Percentiles rank a stretch among this genome's conserved stretches.
phyloP scores from a whole-genome alignment of 2,888 invertebrate species.

The Ochlodes sylvanus region DNA sequence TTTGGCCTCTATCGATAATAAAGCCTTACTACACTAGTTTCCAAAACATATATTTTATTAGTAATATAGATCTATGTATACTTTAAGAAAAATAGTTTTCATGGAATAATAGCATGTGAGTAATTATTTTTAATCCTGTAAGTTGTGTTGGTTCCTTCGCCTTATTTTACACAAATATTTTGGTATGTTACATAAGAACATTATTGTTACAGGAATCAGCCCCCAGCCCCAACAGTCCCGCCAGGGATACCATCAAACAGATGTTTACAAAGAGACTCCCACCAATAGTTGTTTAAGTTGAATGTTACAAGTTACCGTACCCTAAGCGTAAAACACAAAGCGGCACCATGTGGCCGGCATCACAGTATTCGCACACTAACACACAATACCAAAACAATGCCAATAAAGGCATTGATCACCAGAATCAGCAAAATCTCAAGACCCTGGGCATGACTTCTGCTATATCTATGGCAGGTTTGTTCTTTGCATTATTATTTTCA shows the following conservation, averaged over 20 bases:
- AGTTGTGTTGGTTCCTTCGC: no score
- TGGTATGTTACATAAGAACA: no score
- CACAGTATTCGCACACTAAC: constrained; percentile 78
- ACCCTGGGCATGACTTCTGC: constrained; percentile 97
- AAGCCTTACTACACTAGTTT: no score
- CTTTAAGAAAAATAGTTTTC: no score
- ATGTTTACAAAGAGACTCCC: constrained; percentile 51
- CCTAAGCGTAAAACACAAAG: constrained; percentile 26
- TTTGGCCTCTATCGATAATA: no score
- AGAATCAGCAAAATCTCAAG: constrained; percentile 85
- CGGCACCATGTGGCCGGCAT: constrained; percentile 83
- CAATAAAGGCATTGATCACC: constrained; percentile 70
- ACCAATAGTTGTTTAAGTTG: constrained; percentile 45
- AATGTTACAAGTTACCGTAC: constrained; percentile 42
- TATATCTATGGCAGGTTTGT: constrained; percentile 92
- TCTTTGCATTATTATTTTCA: background rate
- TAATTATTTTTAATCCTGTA: no score
- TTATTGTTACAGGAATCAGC: constrained; percentile 54
- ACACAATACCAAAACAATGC: constrained; percentile 56
- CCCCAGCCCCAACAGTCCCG: constrained; percentile 52
- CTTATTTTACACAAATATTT: no score
- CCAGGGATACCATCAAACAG: constrained; percentile 55
- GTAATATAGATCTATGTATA: no score
- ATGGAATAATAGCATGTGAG: no score
- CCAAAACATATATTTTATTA: no score